A percentile compares a stretch with the other conserved stretches of the same genome.
Conservation (phyloP, 2,797 vertebrate species). For the Alcedo atthis region DNA sequence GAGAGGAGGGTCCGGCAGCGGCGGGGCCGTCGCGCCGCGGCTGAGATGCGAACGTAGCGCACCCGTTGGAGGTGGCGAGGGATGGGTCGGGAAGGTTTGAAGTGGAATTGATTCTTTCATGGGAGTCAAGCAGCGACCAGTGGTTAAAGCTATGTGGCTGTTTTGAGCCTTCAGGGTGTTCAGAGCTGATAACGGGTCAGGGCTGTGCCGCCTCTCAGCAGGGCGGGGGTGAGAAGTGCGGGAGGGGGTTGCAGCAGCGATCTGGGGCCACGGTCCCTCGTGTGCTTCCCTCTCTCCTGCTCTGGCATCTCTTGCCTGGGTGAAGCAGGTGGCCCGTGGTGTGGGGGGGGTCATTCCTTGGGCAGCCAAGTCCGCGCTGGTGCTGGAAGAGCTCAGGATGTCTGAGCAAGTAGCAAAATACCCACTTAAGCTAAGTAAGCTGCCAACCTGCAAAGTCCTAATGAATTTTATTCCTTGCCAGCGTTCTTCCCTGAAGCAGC, state of each 20-base stretch:
- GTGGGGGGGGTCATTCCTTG: no score
- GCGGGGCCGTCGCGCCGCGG: accelerated
- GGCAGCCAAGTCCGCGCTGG: accelerated
- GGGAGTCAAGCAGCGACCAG: background rate
- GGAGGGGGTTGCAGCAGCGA: background rate
- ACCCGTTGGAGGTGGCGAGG: background rate
- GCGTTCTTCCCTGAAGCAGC: background rate
- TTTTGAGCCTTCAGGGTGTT: background rate
- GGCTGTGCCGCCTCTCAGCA: background rate
- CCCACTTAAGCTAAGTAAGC: background rate
- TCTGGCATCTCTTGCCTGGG: background rate
- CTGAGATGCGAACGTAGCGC: accelerated
- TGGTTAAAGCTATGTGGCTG: background rate
- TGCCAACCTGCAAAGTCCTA: background rate
- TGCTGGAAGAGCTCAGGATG: background rate
- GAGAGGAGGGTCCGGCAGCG: accelerated
- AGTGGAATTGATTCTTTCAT: background rate
- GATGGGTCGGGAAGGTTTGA: background rate
- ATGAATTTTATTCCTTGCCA: background rate
- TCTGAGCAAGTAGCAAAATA: background rate
- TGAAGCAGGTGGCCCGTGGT: accelerated
- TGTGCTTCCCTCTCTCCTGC: background rate
- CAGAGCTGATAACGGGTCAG: background rate
- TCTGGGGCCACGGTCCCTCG: background rate
- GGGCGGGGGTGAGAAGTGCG: accelerated